These are phyloP conservation scores for Cenopis cana DNA, from an alignment of 2,888 invertebrate genomes.

Conservation along the genomic window DNA sequence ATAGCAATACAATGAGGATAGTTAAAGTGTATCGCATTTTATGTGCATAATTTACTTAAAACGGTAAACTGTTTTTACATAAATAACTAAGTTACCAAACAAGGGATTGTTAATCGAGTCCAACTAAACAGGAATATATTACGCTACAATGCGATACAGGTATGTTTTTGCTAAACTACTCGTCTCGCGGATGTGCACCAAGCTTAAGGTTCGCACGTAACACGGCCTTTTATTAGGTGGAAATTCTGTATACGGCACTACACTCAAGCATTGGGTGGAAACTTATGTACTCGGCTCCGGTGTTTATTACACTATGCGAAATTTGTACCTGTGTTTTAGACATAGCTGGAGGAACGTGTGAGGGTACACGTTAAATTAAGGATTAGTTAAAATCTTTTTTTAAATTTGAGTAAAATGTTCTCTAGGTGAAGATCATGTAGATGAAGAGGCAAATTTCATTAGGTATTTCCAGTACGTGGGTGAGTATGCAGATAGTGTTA, in stretches of 20 bases:
- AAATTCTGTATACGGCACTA: constrained; percentile 80
- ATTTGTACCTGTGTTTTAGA: constrained; percentile 42
- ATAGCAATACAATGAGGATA: background rate
- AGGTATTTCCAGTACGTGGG: background rate
- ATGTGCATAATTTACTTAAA: background rate
- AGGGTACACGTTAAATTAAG: background rate
- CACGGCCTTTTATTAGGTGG: constrained; percentile 83
- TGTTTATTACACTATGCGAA: constrained; percentile 43
- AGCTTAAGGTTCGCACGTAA: constrained; percentile 64
- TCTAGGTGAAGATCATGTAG: background rate
- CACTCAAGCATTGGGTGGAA: constrained; percentile 64
- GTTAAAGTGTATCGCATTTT: constrained; percentile 1
- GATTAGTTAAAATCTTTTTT: background rate
- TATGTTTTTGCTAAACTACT: constrained; percentile 11
- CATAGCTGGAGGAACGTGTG: constrained; percentile 18
- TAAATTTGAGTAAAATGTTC: background rate
- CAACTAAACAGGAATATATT: background rate
- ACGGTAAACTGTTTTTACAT: background rate
- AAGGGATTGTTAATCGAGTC: background rate
- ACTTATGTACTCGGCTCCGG: constrained; percentile 66
- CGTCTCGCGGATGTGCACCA: constrained; percentile 15
- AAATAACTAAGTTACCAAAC: background rate
- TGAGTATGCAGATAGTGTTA: background rate
- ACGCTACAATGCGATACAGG: background rate
- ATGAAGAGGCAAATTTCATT: too few species aligned